Base-by-base conservation (phyloP, 2,888 invertebrate species). In the Eumacrocentrus americanus region DNA sequence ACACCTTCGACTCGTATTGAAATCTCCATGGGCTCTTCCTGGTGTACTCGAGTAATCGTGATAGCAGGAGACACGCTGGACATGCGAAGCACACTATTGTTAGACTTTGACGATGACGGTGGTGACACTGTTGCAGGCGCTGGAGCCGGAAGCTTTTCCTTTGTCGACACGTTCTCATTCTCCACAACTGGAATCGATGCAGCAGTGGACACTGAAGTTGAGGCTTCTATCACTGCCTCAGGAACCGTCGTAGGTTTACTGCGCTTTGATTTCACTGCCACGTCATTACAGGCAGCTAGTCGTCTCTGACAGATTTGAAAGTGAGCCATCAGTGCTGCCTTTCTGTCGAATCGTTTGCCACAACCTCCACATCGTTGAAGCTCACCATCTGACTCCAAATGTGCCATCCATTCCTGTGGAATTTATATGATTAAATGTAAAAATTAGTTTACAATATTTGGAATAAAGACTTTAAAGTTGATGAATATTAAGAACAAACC, bases 321-420 rank as follows among this genome's bases (percentile, higher is more conserved):
- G 81, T 91, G 91, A 16, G 90, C 87, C 4, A 87, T 85, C 2
- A 91, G 81, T 1, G 90, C 90, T 9, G 90, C 91, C 66, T 87
- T 87, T 0, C 90, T 84, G 74, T 91, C 91, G 73, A 91, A 91
- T 60, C 85, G 83, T 67, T 89, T 87, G 0, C 88, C 89, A 76
- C 91, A 91, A n/a, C 87, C 87, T 16, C 86, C 87, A 73, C 89
- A 87, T 75, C 84, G 87, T 74, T 68, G 89, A 81, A 87, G 73
- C 66, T 86, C 86, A 9, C 84, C 82, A 69, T 86, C 86, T 6
- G 84, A 82, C 71, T 89, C 89, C 69, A 89, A 82, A 75, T 88
- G 88, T 64, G 87, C 85, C 82, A 88, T 84, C 87, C 88, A 88
- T 65, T 85, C 84, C 83, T 87, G 42, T 40, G 4, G 9, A 34